These are phyloP conservation scores for Rousettus leschenaultii DNA, from an alignment of 2,113 vertebrate species.

Conservation along the genomic window DNA sequence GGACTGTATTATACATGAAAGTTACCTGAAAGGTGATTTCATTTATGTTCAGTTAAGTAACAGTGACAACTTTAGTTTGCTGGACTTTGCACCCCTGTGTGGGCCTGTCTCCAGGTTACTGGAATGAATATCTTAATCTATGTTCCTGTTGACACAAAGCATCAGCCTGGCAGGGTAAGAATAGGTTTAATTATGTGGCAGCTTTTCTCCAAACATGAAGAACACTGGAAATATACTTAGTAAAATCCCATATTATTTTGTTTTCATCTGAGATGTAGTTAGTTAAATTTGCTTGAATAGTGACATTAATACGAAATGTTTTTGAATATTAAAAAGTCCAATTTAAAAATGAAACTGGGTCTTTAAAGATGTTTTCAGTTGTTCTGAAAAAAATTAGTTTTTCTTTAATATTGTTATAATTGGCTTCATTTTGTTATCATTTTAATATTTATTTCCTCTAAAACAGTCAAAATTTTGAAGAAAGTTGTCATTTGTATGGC, in stretches of 20 bases:
- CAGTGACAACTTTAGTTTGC: not conserved
- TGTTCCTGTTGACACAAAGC: not conserved
- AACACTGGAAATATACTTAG: not conserved
- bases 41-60: not conserved
- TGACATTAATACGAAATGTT: not conserved
- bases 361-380: not conserved
- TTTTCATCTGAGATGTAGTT: not conserved
- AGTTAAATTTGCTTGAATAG: slow-evolving; percentile 20
- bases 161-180: not conserved
- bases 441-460: slow-evolving; percentile 13
- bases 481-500: not conserved
- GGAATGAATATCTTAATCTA: not conserved
- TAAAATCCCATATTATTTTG: not conserved
- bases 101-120: not conserved
- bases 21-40: not conserved
- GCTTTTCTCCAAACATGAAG: not conserved
- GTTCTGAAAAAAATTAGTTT: not conserved
- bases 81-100: not conserved
- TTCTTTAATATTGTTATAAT: not conserved
- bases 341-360: not conserved
- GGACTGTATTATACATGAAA: not conserved
- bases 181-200: not conserved
- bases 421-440: not conserved
- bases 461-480: not conserved
- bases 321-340: not conserved